Conservation (phyloP, 2,797 vertebrate genomes). For the Euthynnus affinis region DNA sequence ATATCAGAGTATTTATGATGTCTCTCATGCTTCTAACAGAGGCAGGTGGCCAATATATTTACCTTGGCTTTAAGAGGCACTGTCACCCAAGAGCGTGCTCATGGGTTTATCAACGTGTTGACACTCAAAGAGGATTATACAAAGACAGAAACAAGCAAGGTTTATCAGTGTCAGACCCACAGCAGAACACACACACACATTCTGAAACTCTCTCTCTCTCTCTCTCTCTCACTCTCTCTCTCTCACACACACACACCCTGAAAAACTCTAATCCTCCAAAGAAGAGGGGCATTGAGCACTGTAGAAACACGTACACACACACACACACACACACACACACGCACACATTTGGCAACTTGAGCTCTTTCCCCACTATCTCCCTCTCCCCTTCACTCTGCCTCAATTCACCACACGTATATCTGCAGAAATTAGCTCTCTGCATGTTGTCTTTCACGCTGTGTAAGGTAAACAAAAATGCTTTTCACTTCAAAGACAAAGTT, state of each 20-base stretch:
- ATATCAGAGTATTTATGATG: constrained; percentile 42
- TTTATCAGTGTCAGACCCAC: constrained; percentile 72
- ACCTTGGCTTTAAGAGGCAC: constrained; percentile 60
- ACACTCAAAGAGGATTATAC: constrained; percentile 79
- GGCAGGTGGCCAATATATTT: constrained; percentile 62
- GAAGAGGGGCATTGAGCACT: constrained; percentile 34
- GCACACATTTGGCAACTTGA: constrained; percentile 50
- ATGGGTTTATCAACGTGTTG: constrained; percentile 74
- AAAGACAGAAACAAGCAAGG: constrained; percentile 73
- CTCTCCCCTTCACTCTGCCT: constrained; percentile 38
- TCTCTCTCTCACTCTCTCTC: too few species aligned
- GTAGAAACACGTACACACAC: constrained; percentile 20
- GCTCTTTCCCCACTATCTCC: constrained; percentile 46
- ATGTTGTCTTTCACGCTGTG: constrained; percentile 45
- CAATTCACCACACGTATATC: constrained; percentile 51
- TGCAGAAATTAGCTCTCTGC: constrained; percentile 35
- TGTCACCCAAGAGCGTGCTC: constrained; percentile 55
- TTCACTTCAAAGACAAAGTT: constrained; percentile 76
- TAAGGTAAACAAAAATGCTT: constrained; percentile 66
- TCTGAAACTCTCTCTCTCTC: too few species aligned
- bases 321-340: constrained; percentile 15
- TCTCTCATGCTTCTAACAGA: constrained; percentile 20
- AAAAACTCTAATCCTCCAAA: constrained; percentile 54
- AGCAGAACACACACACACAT: constrained; percentile 28
- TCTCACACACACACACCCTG: constrained; percentile 4